Evolutionary conservation across 2,113 vertebrate species (phyloP), one percentile per base, ranked within the genome.

Genomic region (Taurulus bubalis): DNA sequence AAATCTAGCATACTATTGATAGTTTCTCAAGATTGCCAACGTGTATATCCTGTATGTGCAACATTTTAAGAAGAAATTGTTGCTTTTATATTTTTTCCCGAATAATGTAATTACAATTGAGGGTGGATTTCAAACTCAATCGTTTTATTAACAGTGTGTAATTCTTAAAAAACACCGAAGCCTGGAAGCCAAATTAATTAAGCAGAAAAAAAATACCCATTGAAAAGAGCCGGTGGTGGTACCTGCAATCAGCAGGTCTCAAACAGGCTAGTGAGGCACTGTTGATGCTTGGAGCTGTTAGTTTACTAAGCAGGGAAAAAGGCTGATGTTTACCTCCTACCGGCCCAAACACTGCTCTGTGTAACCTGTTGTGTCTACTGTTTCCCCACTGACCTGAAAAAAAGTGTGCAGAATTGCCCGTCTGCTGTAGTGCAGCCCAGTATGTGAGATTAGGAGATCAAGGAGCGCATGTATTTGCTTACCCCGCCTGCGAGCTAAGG

Each of bases 281-380:
- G 89, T 91, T 90, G 86, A 93, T 80, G 83, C 89, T 93, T 32
- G 71, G 66, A 90, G 85, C 87, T 85, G 80, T 91, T 88, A 45
- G 79, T 91, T 91, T 85, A 85, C 65, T 58, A 85, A 84, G 75
- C 79, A 81, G 72, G 58, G 47, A 18, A 80, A 85, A 69, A 69
- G 82, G 77, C 75, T 86, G 86, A 89, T 88, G 84, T 87, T 88
- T 89, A 87, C 82, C 85, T 83, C 79, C 72, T 36, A 18, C 82
- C 85, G 66, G 76, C 71, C 70, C 71, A 87, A 89, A 85, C 72
- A 49, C 82, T 66, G 79, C 75, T 87, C 71, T 64, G 58, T 74
- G 60, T 59, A 82, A 84, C 84, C 80, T 86, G 80, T 82, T 87
- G 81, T 71, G 71, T 79, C 66, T 73, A 71, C 75, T 77, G 75